phyloP scores from a whole-genome alignment of 2,113 vertebrate species.

The Forbesichthys agassizii region DNA sequence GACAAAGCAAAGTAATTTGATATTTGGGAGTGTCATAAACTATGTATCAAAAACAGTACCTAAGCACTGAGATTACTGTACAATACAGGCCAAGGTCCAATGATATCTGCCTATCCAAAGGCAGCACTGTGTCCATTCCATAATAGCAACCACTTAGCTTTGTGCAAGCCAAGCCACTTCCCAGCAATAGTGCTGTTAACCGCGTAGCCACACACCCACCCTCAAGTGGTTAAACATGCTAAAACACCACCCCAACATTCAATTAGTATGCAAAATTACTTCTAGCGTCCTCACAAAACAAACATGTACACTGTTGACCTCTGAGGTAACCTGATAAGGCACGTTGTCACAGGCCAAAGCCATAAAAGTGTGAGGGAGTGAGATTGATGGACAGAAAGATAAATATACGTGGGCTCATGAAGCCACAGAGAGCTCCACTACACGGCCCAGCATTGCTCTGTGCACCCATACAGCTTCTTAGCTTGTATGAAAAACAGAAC shows the following conservation, averaged over 20 bases:
- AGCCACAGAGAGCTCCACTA: slow-evolving; percentile 19
- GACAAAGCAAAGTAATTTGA: background rate
- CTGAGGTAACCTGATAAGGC: slow-evolving; percentile 48
- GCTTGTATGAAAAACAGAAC: no score
- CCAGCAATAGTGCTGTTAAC: slow-evolving; percentile 38
- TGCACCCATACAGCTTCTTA: slow-evolving; percentile 24
- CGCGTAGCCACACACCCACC: slow-evolving; percentile 24
- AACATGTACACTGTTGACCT: slow-evolving; percentile 47
- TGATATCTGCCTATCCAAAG: slow-evolving; percentile 8
- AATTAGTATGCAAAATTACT: slow-evolving; percentile 22
- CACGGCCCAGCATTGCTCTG: slow-evolving; percentile 31
- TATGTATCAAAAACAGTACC: background rate
- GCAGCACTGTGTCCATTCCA: slow-evolving; percentile 31
- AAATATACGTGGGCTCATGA: slow-evolving; percentile 24
- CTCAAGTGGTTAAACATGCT: slow-evolving; percentile 18
- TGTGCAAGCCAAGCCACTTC: slow-evolving; percentile 36
- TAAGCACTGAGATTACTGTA: slow-evolving; percentile 1
- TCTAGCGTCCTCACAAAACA: slow-evolving; percentile 47
- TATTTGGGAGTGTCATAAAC: background rate
- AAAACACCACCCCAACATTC: slow-evolving; percentile 30
- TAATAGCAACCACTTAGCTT: slow-evolving; percentile 42
- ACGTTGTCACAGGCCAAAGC: slow-evolving; percentile 32
- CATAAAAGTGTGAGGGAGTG: slow-evolving; percentile 17
- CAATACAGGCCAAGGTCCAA: background rate
- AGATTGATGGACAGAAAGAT: slow-evolving; percentile 40